phyloP scores from a whole-genome alignment of 2,113 vertebrate species.

The Turnix velox region DNA sequence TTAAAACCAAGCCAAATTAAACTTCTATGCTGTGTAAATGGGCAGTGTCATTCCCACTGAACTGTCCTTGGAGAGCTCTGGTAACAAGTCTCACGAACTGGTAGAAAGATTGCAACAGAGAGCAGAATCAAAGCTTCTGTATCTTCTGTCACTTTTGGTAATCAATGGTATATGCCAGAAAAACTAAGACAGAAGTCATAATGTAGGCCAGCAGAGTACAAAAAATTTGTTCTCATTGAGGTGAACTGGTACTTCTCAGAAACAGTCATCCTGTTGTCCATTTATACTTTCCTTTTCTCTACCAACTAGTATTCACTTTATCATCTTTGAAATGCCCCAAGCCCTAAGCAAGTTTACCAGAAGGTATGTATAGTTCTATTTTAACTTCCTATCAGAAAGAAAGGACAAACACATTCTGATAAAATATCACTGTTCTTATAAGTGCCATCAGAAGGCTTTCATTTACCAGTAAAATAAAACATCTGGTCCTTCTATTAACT shows the following conservation, averaged over 20 bases:
- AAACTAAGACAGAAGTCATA: background rate
- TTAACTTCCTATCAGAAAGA: background rate
- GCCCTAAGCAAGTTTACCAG: background rate
- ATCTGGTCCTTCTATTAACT: background rate
- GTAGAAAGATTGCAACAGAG: background rate
- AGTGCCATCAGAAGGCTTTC: background rate
- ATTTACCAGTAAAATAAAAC: background rate
- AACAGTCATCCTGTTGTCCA: background rate
- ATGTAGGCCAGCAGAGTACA: background rate
- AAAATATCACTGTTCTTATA: background rate
- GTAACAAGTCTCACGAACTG: background rate
- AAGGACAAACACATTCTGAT: background rate
- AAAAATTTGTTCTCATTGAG: background rate
- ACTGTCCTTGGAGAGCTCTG: background rate
- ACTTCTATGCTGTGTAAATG: background rate
- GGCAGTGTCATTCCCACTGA: background rate
- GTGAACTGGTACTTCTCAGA: background rate
- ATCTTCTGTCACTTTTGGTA: background rate
- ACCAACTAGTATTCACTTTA: background rate
- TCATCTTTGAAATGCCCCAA: background rate
- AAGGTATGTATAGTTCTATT: background rate
- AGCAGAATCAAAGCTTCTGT: background rate
- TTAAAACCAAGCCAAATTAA: background rate
- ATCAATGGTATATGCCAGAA: background rate
- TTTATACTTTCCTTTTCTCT: background rate